Conservation (phyloP, 2,797 vertebrate genomes). For the Siniperca obscura region DNA sequence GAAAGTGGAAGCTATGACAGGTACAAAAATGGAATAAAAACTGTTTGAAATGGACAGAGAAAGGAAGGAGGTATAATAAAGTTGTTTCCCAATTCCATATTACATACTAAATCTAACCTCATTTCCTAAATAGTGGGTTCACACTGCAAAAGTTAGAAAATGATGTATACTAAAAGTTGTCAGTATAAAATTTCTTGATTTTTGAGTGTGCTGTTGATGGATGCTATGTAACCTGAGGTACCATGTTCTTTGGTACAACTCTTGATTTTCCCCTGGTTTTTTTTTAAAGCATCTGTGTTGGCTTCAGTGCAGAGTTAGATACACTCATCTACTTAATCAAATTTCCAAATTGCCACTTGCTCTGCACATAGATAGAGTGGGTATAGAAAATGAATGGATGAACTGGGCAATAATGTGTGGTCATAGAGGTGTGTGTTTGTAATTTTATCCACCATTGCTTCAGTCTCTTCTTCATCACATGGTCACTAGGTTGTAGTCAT, state of each 20-base stretch:
- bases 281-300: background rate
- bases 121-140: background rate
- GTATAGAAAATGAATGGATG: background rate
- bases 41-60: slow-evolving; percentile 6
- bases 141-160: background rate
- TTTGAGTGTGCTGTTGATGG: background rate
- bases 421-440: background rate
- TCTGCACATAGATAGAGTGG: background rate
- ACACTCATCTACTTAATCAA: background rate
- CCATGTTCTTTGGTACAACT: background rate
- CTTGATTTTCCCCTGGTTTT: background rate
- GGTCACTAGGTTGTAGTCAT: background rate
- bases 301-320: background rate
- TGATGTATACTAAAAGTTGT: background rate
- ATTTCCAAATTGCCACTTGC: background rate
- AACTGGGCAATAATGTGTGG: background rate
- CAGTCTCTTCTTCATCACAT: background rate
- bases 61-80: slow-evolving; percentile 1
- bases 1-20: slow-evolving; percentile 19
- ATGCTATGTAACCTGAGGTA: background rate
- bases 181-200: background rate
- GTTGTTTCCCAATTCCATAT: background rate
- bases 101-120: background rate
- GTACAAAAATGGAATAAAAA: slow-evolving; percentile 35
- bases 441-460: background rate